Conservation (phyloP, 2,113 vertebrate species). For the Spheniscus mendiculus region DNA sequence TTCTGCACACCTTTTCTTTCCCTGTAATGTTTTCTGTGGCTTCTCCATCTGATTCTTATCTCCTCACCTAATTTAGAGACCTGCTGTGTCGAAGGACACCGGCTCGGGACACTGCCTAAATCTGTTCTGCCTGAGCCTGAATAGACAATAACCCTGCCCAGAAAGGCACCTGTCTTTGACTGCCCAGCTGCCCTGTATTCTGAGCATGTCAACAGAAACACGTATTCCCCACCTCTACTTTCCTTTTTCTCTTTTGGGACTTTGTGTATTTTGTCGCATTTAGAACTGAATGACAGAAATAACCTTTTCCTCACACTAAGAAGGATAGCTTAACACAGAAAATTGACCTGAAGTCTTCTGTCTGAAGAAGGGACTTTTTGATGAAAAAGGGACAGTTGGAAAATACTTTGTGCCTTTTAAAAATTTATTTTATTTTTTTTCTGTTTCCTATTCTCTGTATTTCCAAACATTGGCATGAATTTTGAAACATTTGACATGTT, state of each 20-base stretch:
- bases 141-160: not conserved
- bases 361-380: not conserved
- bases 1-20: not conserved
- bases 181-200: not conserved
- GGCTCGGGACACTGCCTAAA: not conserved
- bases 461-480: not conserved
- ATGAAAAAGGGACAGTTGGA: not conserved
- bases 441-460: not conserved
- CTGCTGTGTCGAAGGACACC: not conserved
- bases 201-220: conserved; percentile 28
- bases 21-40: not conserved
- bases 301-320: conserved; percentile 57
- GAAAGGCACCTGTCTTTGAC: not conserved
- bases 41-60: not conserved
- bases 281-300: conserved; percentile 50
- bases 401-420: not conserved
- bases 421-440: not conserved
- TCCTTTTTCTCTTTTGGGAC: conserved; percentile 36
- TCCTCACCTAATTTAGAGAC: not conserved
- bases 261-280: conserved; percentile 42
- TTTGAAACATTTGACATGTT: not conserved
- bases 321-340: conserved; percentile 45
- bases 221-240: not conserved
- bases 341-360: conserved; percentile 26
- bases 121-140: not conserved